Conservation (phyloP, 2,113 vertebrate genomes). For the Podarcis muralis region DNA sequence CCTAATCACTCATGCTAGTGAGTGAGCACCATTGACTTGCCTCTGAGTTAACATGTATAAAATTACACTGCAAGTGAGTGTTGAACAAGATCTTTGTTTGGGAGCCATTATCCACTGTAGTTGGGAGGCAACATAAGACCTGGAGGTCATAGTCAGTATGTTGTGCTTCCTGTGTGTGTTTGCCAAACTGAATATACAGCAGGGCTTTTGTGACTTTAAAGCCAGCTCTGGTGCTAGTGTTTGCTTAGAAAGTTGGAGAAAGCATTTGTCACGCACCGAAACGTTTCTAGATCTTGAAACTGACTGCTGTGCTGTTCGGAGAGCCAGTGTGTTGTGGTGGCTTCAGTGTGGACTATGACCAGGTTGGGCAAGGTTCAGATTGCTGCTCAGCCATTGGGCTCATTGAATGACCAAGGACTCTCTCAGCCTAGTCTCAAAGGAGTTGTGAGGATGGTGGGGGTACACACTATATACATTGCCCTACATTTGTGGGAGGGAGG, state of each 20-base stretch:
- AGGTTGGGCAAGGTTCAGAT: too few relatives aligned
- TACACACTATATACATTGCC: too few relatives aligned
- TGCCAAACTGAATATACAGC: not conserved
- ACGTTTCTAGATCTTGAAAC: not conserved
- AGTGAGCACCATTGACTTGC: not conserved
- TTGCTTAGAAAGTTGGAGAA: not conserved
- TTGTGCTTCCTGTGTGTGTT: not conserved
- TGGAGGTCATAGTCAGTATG: not conserved
- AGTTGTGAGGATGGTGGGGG: too few relatives aligned
- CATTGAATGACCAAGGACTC: too few relatives aligned
- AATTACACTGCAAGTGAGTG: not conserved
- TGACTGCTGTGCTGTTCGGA: not conserved
- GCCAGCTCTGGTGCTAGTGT: not conserved
- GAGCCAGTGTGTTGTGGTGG: not conserved
- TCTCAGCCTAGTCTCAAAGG: too few relatives aligned
- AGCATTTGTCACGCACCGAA: not conserved
- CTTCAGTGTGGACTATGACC: too few relatives aligned
- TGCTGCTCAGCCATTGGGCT: too few relatives aligned
- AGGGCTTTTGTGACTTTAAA: not conserved
- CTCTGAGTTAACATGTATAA: not conserved
- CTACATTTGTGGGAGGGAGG: too few relatives aligned
- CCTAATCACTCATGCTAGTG: not conserved
- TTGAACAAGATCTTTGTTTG: not conserved
- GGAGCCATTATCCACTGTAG: not conserved
- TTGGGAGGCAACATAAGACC: not conserved